Base-by-base conservation (phyloP, 2,888 invertebrate species). In the Hypomecis atomaria region DNA sequence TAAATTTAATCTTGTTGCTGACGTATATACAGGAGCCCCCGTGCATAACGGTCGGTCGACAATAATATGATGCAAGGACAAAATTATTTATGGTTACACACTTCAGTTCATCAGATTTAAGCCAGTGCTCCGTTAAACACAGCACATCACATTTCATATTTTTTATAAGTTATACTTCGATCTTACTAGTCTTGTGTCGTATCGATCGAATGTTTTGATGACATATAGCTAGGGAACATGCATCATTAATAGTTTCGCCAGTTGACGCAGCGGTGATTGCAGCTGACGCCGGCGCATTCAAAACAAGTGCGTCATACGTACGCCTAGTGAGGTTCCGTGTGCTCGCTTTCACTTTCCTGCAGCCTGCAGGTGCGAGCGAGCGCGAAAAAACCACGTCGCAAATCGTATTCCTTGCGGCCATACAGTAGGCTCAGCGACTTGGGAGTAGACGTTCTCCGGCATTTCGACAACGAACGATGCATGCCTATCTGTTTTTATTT, bases 401-500 rank as follows among this genome's bases (percentile, higher is more conserved):
- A 62, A 62, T 0, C 52, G 11, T 4, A 62, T 45, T 1, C 62
- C 52, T 11, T 56, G 34, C 5, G 62, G 62, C 62, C 62, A 62
- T 4, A 42, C 54, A 23, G 47, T 36, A 0, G 62, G 62, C 4
- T 0, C 40, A 10, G 50, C 52, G 10, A 56, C 50, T 34, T 33
- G 38, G 6, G 23, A 10, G 8, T 56, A 49, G 6, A 62, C 3
- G 5, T 23, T 52, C 10, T 62, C 56, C 5, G 50, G 56, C 38
- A 62, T 56, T 6, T 56, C 62, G 5, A 62, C 55, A 13, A 62
- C 6, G 34, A 62, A 62, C 0, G 55, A 62, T 9, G 62, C 44
- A 52, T 62, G 62, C 6, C n/a, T 44, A 1, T 44, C 38, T 4
- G 62, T 45, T 50, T 45, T 50, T 2, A 62, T 62, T 23, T 50